Conservation (phyloP, 2,888 invertebrate genomes). For the Tryphoninae sp. region DNA sequence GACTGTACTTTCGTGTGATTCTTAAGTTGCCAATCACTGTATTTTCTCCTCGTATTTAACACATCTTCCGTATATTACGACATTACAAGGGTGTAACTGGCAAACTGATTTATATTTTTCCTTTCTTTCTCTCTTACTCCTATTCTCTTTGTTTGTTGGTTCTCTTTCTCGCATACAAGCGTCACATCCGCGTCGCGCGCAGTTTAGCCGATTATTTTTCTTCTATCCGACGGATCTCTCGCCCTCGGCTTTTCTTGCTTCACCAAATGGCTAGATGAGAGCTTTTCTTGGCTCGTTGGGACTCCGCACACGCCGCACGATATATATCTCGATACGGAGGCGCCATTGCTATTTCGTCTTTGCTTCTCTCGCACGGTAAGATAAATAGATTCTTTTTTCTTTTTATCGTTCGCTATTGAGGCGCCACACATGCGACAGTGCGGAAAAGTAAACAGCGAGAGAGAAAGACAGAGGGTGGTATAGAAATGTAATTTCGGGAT, state of each 20-base stretch:
- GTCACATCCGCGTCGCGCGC: slow-evolving; percentile 15
- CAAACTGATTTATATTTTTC: slow-evolving; percentile 7
- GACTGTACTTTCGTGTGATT: not conserved
- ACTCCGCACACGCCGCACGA: not conserved
- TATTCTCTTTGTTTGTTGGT: no score
- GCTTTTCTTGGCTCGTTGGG: slow-evolving; percentile 42
- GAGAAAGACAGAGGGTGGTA: slow-evolving; percentile 5
- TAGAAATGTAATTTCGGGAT: not conserved
- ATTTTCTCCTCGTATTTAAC: not conserved
- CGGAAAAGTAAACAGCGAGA: slow-evolving; percentile 15
- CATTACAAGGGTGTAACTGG: not conserved
- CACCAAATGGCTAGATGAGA: not conserved
- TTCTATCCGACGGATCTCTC: slow-evolving; percentile 34
- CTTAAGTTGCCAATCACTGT: slow-evolving; percentile 6
- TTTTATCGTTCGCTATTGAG: slow-evolving; percentile 28
- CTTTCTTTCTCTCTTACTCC: not conserved
- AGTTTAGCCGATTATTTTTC: slow-evolving; percentile 45
- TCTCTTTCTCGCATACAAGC: not conserved
- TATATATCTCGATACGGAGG: slow-evolving; percentile 4
- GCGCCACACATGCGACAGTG: slow-evolving; percentile 48
- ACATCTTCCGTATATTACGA: not conserved
- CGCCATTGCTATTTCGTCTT: slow-evolving; percentile 30
- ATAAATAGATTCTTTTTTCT: slow-evolving; percentile 53
- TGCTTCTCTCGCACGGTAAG: slow-evolving; percentile 31
- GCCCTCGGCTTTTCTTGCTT: not conserved